Base-by-base conservation (phyloP, 2,113 vertebrate species). In the Mionectes macconnelli region DNA sequence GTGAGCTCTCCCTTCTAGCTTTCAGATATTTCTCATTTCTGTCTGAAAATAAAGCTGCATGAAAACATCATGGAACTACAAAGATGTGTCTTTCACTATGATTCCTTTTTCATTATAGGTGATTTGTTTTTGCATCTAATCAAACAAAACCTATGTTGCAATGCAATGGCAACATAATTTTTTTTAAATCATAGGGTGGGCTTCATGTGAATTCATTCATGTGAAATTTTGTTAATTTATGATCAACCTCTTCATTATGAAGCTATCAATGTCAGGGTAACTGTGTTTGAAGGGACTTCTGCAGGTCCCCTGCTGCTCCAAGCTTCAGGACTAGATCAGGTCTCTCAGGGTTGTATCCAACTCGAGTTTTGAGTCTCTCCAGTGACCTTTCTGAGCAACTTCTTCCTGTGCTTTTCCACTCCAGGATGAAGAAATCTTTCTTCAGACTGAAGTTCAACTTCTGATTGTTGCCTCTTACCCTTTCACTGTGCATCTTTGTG, bases 121-220 rank as follows among this genome's bases (percentile, higher is more conserved):
- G 3, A 42, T 45, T 62, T 40, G 6, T 70, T 91, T 87, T 49
- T 30, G n/a, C 40, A 75, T n/a, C 23, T 70, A 19, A 67, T 59
- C 24, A 66, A 15, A 4, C 35, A 85, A 66, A 84, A 89, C 59
- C 5, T 25, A 50, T 4, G 2, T 50, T 23, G 24, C 8, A 5
- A 6, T 20, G 13, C 25, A 70, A 30, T 31, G 42, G 7, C 42
- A 80, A 40, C 11, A 39, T 55, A 16, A 17, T 68, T 21, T 2
- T 0, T 2, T 0, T 6, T 28, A 39, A 42, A 7, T 18, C 44
- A 1, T 70, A 17, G 27, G 8, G 24, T 74, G 30, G 11, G 7
- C 23, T 77, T 80, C 81, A 21, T 0, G 0, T n/a, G 0, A 62
- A 76, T 79, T 64, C 5, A 47, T 66, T 88, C 5, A 9, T 42